These are phyloP conservation scores for Dioctria linearis DNA, from an alignment of 2,888 invertebrate genomes.

Conservation along the genomic window DNA sequence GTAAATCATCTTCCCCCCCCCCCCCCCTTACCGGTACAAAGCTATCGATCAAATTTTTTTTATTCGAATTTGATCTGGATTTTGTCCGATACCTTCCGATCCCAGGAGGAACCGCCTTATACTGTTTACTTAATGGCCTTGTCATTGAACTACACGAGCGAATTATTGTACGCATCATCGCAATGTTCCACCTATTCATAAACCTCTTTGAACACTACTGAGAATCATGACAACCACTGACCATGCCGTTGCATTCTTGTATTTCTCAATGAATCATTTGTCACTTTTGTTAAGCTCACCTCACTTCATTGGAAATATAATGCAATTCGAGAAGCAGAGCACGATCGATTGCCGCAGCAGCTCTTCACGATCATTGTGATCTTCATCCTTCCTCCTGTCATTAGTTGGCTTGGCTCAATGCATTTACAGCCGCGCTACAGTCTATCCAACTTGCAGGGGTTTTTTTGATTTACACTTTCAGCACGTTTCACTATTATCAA, in stretches of 20 bases:
- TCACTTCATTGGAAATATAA: constrained; percentile 13
- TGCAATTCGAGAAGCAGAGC: constrained; percentile 25
- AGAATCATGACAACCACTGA: constrained; percentile 1
- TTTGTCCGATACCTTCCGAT: neutral
- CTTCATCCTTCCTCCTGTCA: neutral
- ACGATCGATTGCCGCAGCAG: neutral
- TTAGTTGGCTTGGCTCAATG: neutral
- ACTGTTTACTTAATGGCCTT: constrained; percentile 19
- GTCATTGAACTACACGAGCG: constrained; percentile 29
- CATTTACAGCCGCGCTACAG: neutral
- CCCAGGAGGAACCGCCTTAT: neutral
- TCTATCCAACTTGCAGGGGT: neutral
- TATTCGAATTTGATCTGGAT: neutral
- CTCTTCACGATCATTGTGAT: neutral
- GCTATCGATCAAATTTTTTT: neutral
- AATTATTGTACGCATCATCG: constrained; percentile 28
- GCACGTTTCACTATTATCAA: constrained; percentile 2
- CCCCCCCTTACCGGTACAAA: no score
- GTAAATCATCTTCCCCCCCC: neutral
- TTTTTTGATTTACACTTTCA: neutral
- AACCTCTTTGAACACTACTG: neutral
- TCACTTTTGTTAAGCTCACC: neutral
- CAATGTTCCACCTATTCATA: constrained; percentile 1
- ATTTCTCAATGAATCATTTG: constrained; percentile 39
- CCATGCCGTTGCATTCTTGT: neutral